Percentiles rank a stretch among this genome's conserved stretches.
Evolutionary conservation across 1,140 invertebrate genomes (phyloP).

Genomic region (Maconellicoccus hirsutus): DNA sequence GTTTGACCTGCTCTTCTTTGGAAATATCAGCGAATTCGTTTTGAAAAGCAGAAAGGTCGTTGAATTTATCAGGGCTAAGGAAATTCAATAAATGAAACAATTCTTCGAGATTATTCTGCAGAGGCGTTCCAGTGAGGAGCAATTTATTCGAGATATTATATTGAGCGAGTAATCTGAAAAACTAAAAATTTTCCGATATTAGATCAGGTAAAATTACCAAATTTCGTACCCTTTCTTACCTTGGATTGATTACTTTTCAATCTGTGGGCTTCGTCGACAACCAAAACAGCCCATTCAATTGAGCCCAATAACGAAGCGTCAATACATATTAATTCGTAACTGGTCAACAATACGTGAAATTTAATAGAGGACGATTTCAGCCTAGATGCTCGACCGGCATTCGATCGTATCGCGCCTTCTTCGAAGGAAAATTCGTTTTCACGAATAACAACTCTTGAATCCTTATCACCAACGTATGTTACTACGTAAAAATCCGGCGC

Average conservation of each 20-base stretch:
- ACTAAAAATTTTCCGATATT: constrained; percentile 39
- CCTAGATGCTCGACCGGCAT: constrained; percentile 56
- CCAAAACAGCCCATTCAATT: constrained; percentile 95
- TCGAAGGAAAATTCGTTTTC: constrained; percentile 98
- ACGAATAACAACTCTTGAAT: constrained; percentile 84
- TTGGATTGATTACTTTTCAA: constrained; percentile 99
- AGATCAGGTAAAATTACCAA: background rate
- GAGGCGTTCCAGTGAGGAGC: constrained; percentile 91
- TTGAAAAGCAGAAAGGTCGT: constrained; percentile 87
- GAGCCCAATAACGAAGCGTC: constrained; percentile 93
- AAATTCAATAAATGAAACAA: constrained; percentile 99
- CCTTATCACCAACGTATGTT: constrained; percentile 97
- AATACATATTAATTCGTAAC: constrained; percentile 96
- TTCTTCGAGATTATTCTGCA: constrained; percentile 99
- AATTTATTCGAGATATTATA: constrained; percentile 96
- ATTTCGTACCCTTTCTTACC: constrained; percentile 34
- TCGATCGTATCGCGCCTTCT: constrained; percentile 69
- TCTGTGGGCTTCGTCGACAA: constrained; percentile 98
- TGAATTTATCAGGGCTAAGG: constrained; percentile 89
- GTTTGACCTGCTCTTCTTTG: constrained; percentile 99
- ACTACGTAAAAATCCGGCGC: constrained; percentile 99
- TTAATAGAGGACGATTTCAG: constrained; percentile 80
- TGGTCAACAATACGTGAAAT: constrained; percentile 96
- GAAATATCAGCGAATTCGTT: constrained; percentile 98
- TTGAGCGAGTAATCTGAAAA: constrained; percentile 88